Evolutionary conservation across 2,797 vertebrate genomes (phyloP), one percentile per base, ranked within the genome.

Genomic region (Trematocara caparti): DNA sequence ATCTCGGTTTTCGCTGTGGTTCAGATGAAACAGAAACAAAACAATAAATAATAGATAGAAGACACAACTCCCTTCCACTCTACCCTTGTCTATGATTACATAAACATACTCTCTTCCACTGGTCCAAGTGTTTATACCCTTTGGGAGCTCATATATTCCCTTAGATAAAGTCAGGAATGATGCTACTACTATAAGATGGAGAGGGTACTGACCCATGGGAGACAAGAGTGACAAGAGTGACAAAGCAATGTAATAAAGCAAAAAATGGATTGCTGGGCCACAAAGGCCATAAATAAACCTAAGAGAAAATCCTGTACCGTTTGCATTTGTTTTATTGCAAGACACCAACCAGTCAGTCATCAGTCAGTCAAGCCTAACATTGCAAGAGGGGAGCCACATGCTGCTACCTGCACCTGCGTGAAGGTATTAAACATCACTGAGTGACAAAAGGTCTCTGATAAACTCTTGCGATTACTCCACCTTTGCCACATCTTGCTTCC

Each of bases 211-310:
- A 57, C 59, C 72, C 78, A 8, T 43, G 77, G 81, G 83, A 84
- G 74, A 78, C 51, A 32, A 72, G 19, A 47, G 36, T 62, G 74
- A 78, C 51, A 32, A 72, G 19, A 47, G 36, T 62, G 84, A 90
- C 79, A 86, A 76, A 17, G 15, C n/a, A 78, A 45, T 55, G 27
- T 14, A 48, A 77, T 74, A 78, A 81, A 34, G 30, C 38, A 69
- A 45, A 81, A 38, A 73, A 79, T 78, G 47, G 50, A 82, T 82
- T 80, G 83, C 57, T 76, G 76, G 62, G 78, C 71, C 79, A 82
- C 10, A 50, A 82, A 79, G 64, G 47, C 73, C 45, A 78, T 78
- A 88, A 85, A 86, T 72, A 90, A 81, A 77, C 50, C 84, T 49
- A 75, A 38, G 72, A 78, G 84, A 77, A 73, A 48, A 69, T 71